These are phyloP conservation scores for Cygnus atratus DNA, from an alignment of 2,113 vertebrate genomes.

Conservation along the genomic window DNA sequence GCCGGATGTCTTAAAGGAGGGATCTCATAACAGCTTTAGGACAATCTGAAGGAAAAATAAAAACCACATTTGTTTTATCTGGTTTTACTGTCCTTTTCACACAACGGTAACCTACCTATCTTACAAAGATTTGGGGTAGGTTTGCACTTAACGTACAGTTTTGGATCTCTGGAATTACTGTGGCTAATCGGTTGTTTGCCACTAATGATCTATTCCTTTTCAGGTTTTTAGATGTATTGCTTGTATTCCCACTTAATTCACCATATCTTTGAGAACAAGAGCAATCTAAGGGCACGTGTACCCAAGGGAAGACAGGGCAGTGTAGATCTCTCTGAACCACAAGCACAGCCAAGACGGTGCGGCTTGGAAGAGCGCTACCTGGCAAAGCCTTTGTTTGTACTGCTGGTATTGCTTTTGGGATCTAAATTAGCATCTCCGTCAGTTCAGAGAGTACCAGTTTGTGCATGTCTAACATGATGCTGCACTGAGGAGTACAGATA, in stretches of 20 bases:
- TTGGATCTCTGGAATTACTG: neutral
- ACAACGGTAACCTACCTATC: neutral
- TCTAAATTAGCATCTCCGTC: neutral
- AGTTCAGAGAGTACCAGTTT: neutral
- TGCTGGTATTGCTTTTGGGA: neutral
- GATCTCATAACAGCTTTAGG: neutral
- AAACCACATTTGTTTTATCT: neutral
- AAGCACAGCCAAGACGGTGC: neutral
- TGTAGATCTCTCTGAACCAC: neutral
- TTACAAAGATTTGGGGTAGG: neutral
- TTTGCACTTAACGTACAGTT: neutral
- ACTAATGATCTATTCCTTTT: neutral
- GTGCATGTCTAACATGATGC: neutral
- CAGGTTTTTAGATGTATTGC: neutral
- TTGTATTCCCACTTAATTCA: neutral
- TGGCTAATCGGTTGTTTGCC: neutral
- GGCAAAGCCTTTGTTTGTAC: neutral
- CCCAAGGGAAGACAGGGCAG: neutral
- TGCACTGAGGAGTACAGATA: neutral
- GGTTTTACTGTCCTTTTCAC: neutral
- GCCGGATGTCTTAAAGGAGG: neutral
- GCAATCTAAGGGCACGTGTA: neutral
- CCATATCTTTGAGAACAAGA: neutral
- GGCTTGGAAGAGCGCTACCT: neutral
- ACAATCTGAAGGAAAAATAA: neutral